These are phyloP conservation scores for Caenorhabditis tropicalis DNA, from an alignment of 1,140 invertebrate species.

Conservation along the genomic window DNA sequence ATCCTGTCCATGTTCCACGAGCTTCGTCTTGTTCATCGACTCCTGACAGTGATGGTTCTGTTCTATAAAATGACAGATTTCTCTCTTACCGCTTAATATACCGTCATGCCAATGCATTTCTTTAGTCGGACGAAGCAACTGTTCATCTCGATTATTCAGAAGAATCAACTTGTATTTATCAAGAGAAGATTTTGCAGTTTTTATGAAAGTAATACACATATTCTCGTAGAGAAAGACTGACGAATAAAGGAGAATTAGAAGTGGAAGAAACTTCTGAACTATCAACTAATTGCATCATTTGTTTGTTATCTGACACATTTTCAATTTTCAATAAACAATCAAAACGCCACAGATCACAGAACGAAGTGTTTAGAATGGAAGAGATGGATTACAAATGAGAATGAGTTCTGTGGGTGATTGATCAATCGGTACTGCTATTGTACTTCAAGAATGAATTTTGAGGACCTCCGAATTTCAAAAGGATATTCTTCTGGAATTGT, in stretches of 20 bases:
- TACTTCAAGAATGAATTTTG: too few species aligned
- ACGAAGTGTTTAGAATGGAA: too few species aligned
- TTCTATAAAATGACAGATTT: constrained; percentile 38
- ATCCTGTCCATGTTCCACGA: constrained; percentile 62
- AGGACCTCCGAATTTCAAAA: too few species aligned
- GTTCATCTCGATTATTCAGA: constrained; percentile 64
- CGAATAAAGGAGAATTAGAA: background rate
- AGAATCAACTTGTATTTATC: constrained; percentile 56
- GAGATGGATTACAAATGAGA: too few species aligned
- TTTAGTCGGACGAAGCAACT: constrained; percentile 57
- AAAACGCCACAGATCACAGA: background rate
- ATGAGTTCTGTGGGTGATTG: too few species aligned
- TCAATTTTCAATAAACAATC: too few species aligned
- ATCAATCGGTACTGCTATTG: too few species aligned
- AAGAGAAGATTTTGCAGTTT: background rate
- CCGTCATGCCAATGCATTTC: constrained; percentile 59
- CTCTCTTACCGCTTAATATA: constrained; percentile 57
- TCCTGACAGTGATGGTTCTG: constrained; percentile 45
- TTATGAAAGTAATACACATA: constrained; percentile 42
- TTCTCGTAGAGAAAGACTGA: background rate
- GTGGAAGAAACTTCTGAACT: background rate
- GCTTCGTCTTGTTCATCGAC: constrained; percentile 59
- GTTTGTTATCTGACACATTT: background rate
- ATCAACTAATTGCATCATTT: background rate
- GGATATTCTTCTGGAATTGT: too few species aligned